Evolutionary conservation across 2,113 vertebrate species (phyloP).

Genomic region (Notarius quadriscutis): DNA sequence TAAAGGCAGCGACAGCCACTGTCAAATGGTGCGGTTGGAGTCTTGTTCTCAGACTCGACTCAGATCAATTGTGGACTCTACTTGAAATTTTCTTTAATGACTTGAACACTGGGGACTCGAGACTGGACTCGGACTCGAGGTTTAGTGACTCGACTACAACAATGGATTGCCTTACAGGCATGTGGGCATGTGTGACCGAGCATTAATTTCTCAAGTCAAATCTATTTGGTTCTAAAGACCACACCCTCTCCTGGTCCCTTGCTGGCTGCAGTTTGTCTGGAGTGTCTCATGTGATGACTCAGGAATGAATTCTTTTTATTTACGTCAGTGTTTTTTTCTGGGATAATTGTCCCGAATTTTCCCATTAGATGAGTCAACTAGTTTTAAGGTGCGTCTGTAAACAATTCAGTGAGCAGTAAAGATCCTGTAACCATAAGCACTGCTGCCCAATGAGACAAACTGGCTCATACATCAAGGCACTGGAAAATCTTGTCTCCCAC

Average conservation of each 20-base stretch:
- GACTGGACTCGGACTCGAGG: too few species aligned
- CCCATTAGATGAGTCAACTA: conserved; percentile 17
- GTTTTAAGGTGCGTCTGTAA: conserved; percentile 47
- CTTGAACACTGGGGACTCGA: too few species aligned
- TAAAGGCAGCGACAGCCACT: too few species aligned
- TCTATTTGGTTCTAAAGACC: background rate
- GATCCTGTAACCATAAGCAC: conserved; percentile 43
- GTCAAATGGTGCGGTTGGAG: too few species aligned
- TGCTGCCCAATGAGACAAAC: conserved; percentile 51
- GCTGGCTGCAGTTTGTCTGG: conserved; percentile 30
- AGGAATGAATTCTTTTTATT: conserved; percentile 13
- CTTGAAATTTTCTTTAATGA: too few species aligned
- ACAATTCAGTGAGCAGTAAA: conserved; percentile 52
- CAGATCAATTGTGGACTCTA: too few species aligned
- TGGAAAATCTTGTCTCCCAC: conserved; percentile 39
- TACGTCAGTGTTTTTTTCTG: conserved; percentile 9
- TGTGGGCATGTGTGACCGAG: too few species aligned
- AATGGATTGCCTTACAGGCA: too few species aligned
- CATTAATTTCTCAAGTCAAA: too few species aligned
- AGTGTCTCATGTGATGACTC: conserved; percentile 25
- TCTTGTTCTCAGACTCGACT: too few species aligned
- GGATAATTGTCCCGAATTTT: background rate
- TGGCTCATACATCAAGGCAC: conserved; percentile 21
- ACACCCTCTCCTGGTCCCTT: background rate
- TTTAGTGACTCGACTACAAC: too few species aligned